A percentile compares a stretch with the other conserved stretches of the same genome.
phyloP scores from a whole-genome alignment of 2,888 invertebrate genomes.

The Amblyteles armatorius region DNA sequence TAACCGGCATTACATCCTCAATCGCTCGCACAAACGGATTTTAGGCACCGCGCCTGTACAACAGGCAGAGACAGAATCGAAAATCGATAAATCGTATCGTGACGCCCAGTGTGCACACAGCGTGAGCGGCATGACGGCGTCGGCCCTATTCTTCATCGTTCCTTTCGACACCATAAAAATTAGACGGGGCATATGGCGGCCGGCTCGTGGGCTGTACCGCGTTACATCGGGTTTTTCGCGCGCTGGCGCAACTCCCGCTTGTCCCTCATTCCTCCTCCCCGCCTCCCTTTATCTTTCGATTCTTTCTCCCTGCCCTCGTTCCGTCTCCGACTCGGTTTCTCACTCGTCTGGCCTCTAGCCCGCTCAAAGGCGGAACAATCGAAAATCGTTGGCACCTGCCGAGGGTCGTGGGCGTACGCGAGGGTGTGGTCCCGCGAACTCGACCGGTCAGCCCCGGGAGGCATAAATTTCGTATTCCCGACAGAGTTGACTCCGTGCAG shows the following conservation, averaged over 20 bases:
- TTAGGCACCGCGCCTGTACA: background rate
- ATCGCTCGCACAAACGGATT: background rate
- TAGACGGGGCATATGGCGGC: conserved; percentile 77
- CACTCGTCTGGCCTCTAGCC: background rate
- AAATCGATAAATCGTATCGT: conserved; percentile 41
- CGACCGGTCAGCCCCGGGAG: conserved; percentile 28
- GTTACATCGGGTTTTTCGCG: conserved; percentile 64
- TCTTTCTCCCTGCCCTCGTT: conserved; percentile 63
- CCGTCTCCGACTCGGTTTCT: conserved; percentile 29
- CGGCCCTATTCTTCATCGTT: conserved; percentile 34
- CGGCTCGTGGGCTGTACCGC: conserved; percentile 74
- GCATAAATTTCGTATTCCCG: conserved; percentile 36
- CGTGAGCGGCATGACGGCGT: background rate
- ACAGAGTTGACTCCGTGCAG: background rate
- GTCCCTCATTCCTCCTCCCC: background rate
- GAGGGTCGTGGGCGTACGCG: conserved; percentile 59
- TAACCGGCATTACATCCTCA: background rate
- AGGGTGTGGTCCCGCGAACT: conserved; percentile 51
- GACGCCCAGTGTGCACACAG: conserved; percentile 3
- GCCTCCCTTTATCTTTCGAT: conserved; percentile 5
- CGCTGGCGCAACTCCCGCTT: conserved; percentile 34
- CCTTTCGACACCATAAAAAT: conserved; percentile 76
- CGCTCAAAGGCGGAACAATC: conserved; percentile 75
- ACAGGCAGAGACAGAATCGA: background rate
- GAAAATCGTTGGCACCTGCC: conserved; percentile 79